Percentiles rank a stretch among this genome's conserved stretches.
Evolutionary conservation across 64 coral and sea anemone species (phyloP).

Genomic region (Actinia equina): DNA sequence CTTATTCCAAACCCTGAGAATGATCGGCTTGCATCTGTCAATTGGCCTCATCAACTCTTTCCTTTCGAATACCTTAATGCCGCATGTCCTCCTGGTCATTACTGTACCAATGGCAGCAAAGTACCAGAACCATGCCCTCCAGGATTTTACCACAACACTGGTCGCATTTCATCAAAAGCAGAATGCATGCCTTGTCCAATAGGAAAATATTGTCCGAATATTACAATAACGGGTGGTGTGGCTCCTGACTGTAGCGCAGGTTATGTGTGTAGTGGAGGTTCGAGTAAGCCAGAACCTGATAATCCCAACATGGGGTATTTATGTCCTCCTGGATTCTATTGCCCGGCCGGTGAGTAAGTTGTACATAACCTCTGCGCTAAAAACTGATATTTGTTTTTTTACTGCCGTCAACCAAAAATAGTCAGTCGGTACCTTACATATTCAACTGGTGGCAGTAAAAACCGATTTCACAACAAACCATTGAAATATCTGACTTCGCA

Average conservation of each 20-base stretch:
- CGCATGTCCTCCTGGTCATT: slow-evolving; percentile 83
- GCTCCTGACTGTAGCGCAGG: slow-evolving; percentile 67
- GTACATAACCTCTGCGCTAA: too few relatives aligned
- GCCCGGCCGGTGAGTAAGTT: slow-evolving; percentile 47
- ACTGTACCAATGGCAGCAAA: slow-evolving; percentile 66
- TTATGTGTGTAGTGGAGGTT: slow-evolving; percentile 82
- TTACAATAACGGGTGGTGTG: slow-evolving; percentile 44
- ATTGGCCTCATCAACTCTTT: slow-evolving; percentile 40
- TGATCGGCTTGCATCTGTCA: slow-evolving; percentile 38
- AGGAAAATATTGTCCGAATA: slow-evolving; percentile 80
- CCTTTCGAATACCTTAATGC: slow-evolving; percentile 69
- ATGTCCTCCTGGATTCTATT: slow-evolving; percentile 76
- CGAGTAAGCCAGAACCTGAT: slow-evolving; percentile 68
- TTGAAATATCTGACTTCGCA: too few relatives aligned
- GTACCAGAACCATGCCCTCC: slow-evolving; percentile 64
- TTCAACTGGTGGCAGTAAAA: too few relatives aligned
- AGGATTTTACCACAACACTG: slow-evolving; percentile 76
- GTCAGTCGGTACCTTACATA: too few relatives aligned
- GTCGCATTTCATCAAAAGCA: slow-evolving; percentile 59
- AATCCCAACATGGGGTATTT: slow-evolving; percentile 75
- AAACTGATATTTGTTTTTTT: neutral
- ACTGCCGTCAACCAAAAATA: too few relatives aligned
- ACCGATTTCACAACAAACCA: too few relatives aligned
- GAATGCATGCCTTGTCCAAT: slow-evolving; percentile 76
- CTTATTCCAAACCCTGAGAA: slow-evolving; percentile 55